Base-by-base conservation (phyloP, 2,888 invertebrate genomes). In the Argynnis bischoffii region DNA sequence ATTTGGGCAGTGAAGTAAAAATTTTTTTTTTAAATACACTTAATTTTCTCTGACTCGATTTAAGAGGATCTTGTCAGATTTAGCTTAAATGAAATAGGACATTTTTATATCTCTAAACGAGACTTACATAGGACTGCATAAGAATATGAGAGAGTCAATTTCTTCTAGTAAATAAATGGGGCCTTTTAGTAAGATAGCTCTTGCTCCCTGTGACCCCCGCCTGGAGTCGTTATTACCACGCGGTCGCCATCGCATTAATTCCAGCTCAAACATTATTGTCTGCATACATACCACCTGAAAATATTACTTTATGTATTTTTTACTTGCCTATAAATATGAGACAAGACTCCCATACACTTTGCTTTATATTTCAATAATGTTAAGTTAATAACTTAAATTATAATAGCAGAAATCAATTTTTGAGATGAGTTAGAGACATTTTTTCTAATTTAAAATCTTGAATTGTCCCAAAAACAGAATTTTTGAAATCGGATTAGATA, bases 71-170 rank as follows among this genome's bases (percentile, higher is more conserved):
- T 26, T 26, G 26, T 4, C 4, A 26, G 26, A 26, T 26, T 26
- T 26, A 4, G 26, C 13, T 15, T 35, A 35, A 11, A 35, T 35
- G 6, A 8, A 35, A 2, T 35, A 31, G 31, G 3, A 35, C 6
- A 35, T 35, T 8, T 35, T 35, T 6, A 8, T 35, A 8, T 6
- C 6, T 35, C 35, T 11, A 41, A 41, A 41, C 35, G 35, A 41
- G 0, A 94, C 96, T 94, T 87, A 98, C 96, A 98, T 92, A 0
- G 98, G 98, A 78, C 97, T 97, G 81, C 98, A 98, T 1, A 98
- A 93, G 81, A 97, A 98, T 66, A 97, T 95, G 50, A 98, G 94
- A 0, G 95, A 95, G 71, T 96, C 95, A 67, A 97, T 95, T 75
- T 98, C 97, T 50, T 95, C 94, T 14, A 98, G 93, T 78, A 95